These are phyloP conservation scores for Alosa sapidissima DNA, from an alignment of 2,797 vertebrate species.

Conservation along the genomic window DNA sequence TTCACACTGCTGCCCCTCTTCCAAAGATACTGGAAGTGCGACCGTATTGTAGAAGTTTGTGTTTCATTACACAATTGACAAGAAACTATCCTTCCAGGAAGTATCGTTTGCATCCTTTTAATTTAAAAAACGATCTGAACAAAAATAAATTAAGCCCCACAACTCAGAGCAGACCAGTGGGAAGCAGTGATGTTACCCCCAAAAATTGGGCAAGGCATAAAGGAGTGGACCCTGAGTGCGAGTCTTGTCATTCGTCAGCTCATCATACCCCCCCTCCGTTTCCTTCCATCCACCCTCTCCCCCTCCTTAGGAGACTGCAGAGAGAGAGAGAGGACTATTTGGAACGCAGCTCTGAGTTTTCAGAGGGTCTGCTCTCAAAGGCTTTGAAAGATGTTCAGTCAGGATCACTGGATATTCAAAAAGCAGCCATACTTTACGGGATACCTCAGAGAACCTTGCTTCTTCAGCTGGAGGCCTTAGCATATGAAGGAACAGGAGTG, in stretches of 20 bases:
- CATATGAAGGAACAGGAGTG: constrained; percentile 83
- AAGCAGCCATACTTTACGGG: constrained; percentile 98
- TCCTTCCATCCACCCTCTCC: constrained; percentile 90
- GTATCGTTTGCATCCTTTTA: constrained; percentile 79
- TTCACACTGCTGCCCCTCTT: constrained; percentile 66
- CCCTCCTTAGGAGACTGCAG: constrained; percentile 94
- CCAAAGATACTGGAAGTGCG: constrained; percentile 86
- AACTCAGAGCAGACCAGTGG: constrained; percentile 80
- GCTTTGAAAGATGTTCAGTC: constrained; percentile 99
- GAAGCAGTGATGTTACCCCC: constrained; percentile 99
- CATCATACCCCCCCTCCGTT: constrained; percentile 81
- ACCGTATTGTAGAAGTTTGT: constrained; percentile 68
- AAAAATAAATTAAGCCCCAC: constrained; percentile 56
- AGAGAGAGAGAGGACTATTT: constrained; percentile 96
- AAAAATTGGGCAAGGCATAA: constrained; percentile 95
- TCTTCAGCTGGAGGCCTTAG: constrained; percentile 90
- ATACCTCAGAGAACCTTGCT: constrained; percentile 97
- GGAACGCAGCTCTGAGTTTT: constrained; percentile 99
- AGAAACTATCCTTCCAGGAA: constrained; percentile 81
- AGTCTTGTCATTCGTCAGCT: constrained; percentile 94
- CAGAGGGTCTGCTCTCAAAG: constrained; percentile 99
- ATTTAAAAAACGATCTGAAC: constrained; percentile 58
- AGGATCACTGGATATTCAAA: constrained; percentile 96
- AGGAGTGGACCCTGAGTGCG: constrained; percentile 99
- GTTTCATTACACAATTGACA: constrained; percentile 75